A percentile compares a stretch with the other conserved stretches of the same genome.
phyloP scores from a whole-genome alignment of 2,888 invertebrate species.

The Drosophila kanekoi region DNA sequence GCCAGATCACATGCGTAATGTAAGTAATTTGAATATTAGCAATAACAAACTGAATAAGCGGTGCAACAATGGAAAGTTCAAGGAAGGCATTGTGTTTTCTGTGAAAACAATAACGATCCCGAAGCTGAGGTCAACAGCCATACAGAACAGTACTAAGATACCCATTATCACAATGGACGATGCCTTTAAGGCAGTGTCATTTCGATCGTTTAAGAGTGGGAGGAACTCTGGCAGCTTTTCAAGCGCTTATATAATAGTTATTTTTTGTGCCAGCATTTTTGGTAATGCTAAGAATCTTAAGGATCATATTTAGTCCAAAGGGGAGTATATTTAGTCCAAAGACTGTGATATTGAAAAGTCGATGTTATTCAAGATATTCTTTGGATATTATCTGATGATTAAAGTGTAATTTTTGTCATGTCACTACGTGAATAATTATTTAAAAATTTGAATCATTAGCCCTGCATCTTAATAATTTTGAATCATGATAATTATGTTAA shows the following conservation, averaged over 20 bases:
- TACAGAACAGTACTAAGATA: slow-evolving; percentile 89
- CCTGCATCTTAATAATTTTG: too few relatives aligned
- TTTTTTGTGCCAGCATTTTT: slow-evolving; percentile 52
- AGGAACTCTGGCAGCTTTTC: slow-evolving; percentile 65
- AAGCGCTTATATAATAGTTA: slow-evolving; percentile 34
- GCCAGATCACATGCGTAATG: slow-evolving; percentile 53
- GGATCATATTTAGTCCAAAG: too few relatives aligned
- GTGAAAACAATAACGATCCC: slow-evolving; percentile 91
- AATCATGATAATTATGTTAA: too few relatives aligned
- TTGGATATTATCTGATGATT: too few relatives aligned
- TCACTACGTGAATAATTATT: too few relatives aligned
- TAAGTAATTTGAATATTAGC: slow-evolving; percentile 43
- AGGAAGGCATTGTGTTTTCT: slow-evolving; percentile 88
- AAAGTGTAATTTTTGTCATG: too few relatives aligned
- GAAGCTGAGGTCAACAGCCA: slow-evolving; percentile 88
- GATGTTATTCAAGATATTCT: too few relatives aligned
- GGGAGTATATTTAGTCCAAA: too few relatives aligned
- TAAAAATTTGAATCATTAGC: too few relatives aligned
- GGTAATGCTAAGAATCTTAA: slow-evolving; percentile 24
- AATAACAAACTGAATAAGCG: slow-evolving; percentile 65
- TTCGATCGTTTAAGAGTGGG: slow-evolving; percentile 73
- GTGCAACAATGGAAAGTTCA: slow-evolving; percentile 66
- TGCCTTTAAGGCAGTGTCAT: slow-evolving; percentile 82
- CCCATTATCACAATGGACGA: slow-evolving; percentile 84
- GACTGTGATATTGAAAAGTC: too few relatives aligned